Evolutionary conservation across 2,113 vertebrate genomes (phyloP), one percentile per base, ranked within the genome.

Genomic region (Apaloderma vittatum): DNA sequence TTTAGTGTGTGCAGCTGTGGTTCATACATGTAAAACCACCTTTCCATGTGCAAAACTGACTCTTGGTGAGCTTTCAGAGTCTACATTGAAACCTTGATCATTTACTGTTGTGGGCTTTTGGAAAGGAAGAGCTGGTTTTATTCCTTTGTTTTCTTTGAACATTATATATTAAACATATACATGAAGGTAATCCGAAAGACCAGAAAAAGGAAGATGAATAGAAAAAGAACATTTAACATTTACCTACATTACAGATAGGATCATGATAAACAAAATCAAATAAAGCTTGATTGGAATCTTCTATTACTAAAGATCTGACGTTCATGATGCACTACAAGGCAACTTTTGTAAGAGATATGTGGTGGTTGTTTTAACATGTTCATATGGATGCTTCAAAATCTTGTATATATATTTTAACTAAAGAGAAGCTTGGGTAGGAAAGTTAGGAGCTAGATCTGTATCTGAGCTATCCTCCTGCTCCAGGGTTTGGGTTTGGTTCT

Each of bases 61-160:
- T 86, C 23, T 58, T 79, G 49, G 48, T 92, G 87, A 94, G 76
- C 43, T 96, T 93, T 92, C 91, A 97, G 92, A 90, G 71, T 36
- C 65, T 83, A 9, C 43, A 49, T 0, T 72, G 48, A 94, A 45
- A 80, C 88, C 92, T 91, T 92, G 58, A 95, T 92, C 81, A 52
- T 86, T 80, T 88, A 83, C 37, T 58, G 57, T 78, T 96, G 68
- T 88, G 86, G 86, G 82, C 73, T 95, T 77, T 89, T 96, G 86
- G 79, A 92, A 94, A 88, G 76, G 76, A 97, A 92, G 86, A 72
- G 65, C 54, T 91, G n/a, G 34, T 52, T 88, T 95, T 88, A 86
- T 87, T 94, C 91, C 92, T 96, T 96, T 97, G 94, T 96, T 89
- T 94, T 91, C 90, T 97, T 96, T 96, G 94, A 96, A 95, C 89